Evolutionary conservation across 2,888 invertebrate genomes (phyloP), one percentile per base, ranked within the genome.

Genomic region (Abrostola triplasia): DNA sequence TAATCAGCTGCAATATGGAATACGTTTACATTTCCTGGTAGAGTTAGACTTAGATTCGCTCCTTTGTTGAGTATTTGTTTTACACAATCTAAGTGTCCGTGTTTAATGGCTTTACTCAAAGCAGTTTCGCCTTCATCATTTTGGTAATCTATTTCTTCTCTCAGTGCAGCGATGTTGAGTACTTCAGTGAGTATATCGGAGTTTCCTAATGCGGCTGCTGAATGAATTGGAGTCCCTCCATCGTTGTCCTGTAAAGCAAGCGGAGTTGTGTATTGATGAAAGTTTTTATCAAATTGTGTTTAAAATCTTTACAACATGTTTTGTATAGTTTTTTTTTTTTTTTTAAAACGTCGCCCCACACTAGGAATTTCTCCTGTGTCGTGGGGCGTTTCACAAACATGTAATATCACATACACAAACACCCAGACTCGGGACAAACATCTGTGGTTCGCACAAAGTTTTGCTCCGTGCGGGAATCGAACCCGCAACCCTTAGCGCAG

Each of bases 1-100:
- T 92, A 83, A 75, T 95, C 95, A 47, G 96, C 95, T 41, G 96
- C 96, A 62, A 95, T 86, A 72, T 96, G 96, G n/a, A 96, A 87
- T 52, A 96, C 93, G 47, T 95, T 96, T 0, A 93, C 86, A 36
- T 94, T 89, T 13, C 93, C 93, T 12, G 91, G 90, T 49, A 95
- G 78, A 54, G 85, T 89, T 12, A 91, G 85, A 75, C 90, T 90
- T 2, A 95, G 77, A 1, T 92, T 90, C 5, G 95, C 95, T 24
- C 94, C 95, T 84, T 92, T 92, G 4, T 88, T 84, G 5, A 95
- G 79, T 52, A 95, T 88, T 37, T 90, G 86, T 74, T 85, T 83
- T 0, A 95, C 91, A 73, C 95, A 95, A 13, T 91, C 89, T 5
- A 88, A 77, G 48, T 94, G 91, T 0, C 92, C 92, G 50, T 91